Evolutionary conservation across 30 jellyfish, hydroid and myxozoan species (phyloP), one percentile per base, ranked within the genome.

Genomic region (Pelagia noctiluca): DNA sequence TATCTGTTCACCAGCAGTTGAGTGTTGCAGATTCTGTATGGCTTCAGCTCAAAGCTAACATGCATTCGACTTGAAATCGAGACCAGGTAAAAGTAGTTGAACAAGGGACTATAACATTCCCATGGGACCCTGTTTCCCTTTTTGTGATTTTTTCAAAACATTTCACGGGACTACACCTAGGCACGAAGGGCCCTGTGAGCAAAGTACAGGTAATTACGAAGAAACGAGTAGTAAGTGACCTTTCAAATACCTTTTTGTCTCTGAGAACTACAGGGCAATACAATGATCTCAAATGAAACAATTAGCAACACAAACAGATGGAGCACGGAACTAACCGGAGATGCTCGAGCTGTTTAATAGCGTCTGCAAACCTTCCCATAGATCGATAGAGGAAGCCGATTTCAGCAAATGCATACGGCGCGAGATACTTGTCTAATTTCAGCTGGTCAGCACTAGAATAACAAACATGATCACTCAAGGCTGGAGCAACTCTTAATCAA

Each of bases 331-430:
- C 91, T 66, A 46, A 94, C 99, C 76, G 50, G 13, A 97, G 69
- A 28, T 88, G 61, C 50, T 88, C 94, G 1, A 94, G 71, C 60
- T 82, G 95, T n/a, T 94, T 79, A 25, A 83, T 76, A 13, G 99
- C 99, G 8, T 84, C 93, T 7, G 47, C 67, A 18, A 52, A 25
- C 54, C 89, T 92, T 18, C 96, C 97, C 28, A 69, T 63, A 7
- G 84, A 50, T 38, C 89, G 68, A 83, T 74, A 88, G 71, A 94
- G 78, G 68, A 86, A 94, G n/a, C 96, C 99, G 33, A 94, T 68
- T 54, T 94, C 99, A 28, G 96, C 96, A 29, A 83, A 88, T 1
- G 99, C 97, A 63, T 64, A 94, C 36, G 99, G 97, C 21, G 96
- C 95, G 46, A 87, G 80, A 71, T 94, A 88, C 26, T 78, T 72